A percentile compares a stretch with the other conserved stretches of the same genome.
Evolutionary conservation across 2,797 vertebrate species (phyloP).

Genomic region (Girardinus metallicus): DNA sequence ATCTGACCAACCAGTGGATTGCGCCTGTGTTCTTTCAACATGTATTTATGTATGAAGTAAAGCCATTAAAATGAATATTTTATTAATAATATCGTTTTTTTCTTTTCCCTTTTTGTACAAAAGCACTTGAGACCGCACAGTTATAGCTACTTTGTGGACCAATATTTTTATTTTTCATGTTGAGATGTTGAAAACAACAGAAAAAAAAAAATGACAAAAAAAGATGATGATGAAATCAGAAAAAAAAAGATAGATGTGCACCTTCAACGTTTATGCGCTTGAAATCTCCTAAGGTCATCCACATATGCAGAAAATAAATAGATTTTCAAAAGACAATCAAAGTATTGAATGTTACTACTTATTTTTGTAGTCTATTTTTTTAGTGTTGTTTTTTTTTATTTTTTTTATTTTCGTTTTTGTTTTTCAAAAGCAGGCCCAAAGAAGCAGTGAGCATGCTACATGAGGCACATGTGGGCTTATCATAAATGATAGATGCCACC

Average conservation of each 20-base stretch:
- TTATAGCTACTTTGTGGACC: constrained; percentile 94
- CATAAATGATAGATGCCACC: constrained; percentile 63
- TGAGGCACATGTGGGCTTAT: constrained; percentile 66
- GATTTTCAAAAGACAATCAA: constrained; percentile 96
- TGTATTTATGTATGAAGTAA: constrained; percentile 99
- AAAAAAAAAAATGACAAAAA: constrained; percentile 65
- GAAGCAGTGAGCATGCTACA: constrained; percentile 80
- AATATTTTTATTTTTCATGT: constrained; percentile 92
- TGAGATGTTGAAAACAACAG: constrained; percentile 84
- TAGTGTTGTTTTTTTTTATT: constrained; percentile 75
- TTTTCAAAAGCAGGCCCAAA: constrained; percentile 77
- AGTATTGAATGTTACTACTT: constrained; percentile 97
- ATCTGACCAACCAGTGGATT: constrained; percentile 93
- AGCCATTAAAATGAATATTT: constrained; percentile 99
- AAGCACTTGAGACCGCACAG: constrained; percentile 99
- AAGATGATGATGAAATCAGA: constrained; percentile 55
- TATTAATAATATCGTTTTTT: constrained; percentile 99
- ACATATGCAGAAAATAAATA: constrained; percentile 92
- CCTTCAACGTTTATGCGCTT: constrained; percentile 90
- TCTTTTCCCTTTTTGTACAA: constrained; percentile 99
- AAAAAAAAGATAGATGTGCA: constrained; percentile 85
- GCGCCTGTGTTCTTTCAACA: constrained; percentile 98
- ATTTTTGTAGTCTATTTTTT: constrained; percentile 93
- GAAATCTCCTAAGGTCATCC: constrained; percentile 91
- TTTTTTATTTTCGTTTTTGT: background rate